Evolutionary conservation across 2,797 vertebrate genomes (phyloP).

Genomic region (Spinus pinus): DNA sequence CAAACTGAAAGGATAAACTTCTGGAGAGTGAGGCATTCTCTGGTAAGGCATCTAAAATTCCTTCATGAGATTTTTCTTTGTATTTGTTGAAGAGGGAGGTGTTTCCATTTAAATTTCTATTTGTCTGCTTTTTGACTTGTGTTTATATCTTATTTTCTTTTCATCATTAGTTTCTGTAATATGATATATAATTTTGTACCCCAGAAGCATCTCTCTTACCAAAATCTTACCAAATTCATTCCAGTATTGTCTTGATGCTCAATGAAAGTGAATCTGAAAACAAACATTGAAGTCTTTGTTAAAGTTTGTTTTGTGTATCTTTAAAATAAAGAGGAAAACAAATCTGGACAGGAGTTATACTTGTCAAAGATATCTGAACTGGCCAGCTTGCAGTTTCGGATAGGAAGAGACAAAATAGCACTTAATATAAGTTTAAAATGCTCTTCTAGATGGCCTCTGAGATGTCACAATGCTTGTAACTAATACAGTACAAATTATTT

Average conservation of each 20-base stretch:
- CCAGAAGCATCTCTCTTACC: background rate
- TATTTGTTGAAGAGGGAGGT: background rate
- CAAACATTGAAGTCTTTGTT: background rate
- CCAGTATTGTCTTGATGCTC: background rate
- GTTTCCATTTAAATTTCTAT: background rate
- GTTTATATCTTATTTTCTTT: background rate
- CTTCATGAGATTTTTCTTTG: background rate
- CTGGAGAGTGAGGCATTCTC: background rate
- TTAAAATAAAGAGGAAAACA: background rate
- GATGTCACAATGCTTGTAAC: background rate
- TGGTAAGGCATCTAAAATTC: background rate
- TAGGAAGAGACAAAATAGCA: background rate
- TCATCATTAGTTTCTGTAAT: background rate
- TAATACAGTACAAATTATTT: background rate
- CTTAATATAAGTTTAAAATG: background rate
- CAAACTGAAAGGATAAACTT: background rate
- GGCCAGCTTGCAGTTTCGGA: background rate
- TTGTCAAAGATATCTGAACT: background rate
- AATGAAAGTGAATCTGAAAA: background rate
- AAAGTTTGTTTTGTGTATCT: background rate
- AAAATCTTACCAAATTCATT: background rate
- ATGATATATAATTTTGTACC: background rate
- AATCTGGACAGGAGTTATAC: background rate
- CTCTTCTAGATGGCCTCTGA: background rate
- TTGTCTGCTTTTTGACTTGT: background rate